phyloP scores from a whole-genome alignment of 2,797 vertebrate species.

The Poecilia gillii region DNA sequence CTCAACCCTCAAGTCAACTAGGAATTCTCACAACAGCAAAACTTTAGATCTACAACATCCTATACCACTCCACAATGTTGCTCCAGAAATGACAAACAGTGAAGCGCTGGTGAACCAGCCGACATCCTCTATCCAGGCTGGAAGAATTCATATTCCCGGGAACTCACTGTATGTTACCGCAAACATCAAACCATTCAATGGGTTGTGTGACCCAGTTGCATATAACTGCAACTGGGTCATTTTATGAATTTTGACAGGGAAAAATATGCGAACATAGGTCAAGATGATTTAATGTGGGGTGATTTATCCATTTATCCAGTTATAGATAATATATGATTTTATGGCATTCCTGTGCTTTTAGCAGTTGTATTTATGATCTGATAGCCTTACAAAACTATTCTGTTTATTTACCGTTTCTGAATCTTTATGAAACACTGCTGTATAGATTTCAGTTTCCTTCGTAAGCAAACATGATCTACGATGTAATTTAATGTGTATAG shows the following conservation, averaged over 20 bases:
- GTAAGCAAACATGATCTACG: background rate
- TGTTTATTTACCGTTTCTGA: background rate
- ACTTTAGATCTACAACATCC: conserved; percentile 26
- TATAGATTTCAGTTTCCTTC: background rate
- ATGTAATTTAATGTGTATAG: background rate
- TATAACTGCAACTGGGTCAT: background rate
- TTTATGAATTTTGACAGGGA: background rate
- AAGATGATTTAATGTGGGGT: background rate
- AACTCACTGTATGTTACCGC: conserved; percentile 54
- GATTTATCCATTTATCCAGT: background rate
- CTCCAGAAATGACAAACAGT: conserved; percentile 26
- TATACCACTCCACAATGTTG: conserved; percentile 31
- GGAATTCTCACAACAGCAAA: conserved; percentile 37
- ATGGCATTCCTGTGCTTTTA: background rate
- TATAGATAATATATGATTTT: background rate
- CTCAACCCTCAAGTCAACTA: conserved; percentile 43
- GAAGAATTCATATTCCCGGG: conserved; percentile 43
- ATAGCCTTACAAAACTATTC: background rate
- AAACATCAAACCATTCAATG: conserved; percentile 23
- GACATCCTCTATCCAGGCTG: conserved; percentile 38
- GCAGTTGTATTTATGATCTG: background rate
- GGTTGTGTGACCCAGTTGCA: background rate
- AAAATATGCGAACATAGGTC: background rate
- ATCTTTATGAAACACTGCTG: background rate
- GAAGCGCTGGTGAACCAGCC: conserved; percentile 26